Evolutionary conservation across 2,113 vertebrate species (phyloP).

Genomic region (Myiagra hebetior): DNA sequence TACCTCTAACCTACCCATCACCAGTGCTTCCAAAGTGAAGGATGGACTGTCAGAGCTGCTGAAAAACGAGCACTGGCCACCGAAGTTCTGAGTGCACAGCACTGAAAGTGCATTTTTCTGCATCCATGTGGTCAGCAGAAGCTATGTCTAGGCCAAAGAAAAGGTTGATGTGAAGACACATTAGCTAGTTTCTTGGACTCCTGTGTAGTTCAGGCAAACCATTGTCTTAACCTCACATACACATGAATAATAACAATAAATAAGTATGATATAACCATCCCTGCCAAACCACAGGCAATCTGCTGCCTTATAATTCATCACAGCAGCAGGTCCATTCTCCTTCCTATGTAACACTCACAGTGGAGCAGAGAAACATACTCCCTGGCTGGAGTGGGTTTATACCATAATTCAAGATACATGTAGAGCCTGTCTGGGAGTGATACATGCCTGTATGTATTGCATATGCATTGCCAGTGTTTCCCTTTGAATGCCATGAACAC

Average conservation of each 20-base stretch:
- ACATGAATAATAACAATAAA: not conserved
- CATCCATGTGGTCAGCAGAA: not conserved
- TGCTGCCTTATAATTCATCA: not conserved
- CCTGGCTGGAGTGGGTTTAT: not conserved
- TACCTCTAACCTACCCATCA: not conserved
- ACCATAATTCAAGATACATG: not conserved
- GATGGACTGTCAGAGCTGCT: not conserved
- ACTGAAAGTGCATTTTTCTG: not conserved
- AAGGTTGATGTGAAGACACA: not conserved
- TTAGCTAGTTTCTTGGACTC: not conserved
- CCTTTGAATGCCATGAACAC: fast-evolving
- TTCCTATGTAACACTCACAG: not conserved
- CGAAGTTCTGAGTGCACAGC: not conserved
- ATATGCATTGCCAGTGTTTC: not conserved
- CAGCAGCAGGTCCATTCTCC: not conserved
- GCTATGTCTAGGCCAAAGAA: not conserved
- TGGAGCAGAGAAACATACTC: not conserved
- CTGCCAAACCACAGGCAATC: not conserved
- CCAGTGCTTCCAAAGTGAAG: not conserved
- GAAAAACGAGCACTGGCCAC: not conserved
- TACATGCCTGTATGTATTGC: not conserved
- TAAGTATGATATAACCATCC: not conserved
- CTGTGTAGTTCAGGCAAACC: not conserved
- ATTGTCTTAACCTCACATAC: not conserved
- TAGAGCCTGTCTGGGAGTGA: not conserved